Base-by-base conservation (phyloP, 2,797 vertebrate species). In the Vespertilio murinus region DNA sequence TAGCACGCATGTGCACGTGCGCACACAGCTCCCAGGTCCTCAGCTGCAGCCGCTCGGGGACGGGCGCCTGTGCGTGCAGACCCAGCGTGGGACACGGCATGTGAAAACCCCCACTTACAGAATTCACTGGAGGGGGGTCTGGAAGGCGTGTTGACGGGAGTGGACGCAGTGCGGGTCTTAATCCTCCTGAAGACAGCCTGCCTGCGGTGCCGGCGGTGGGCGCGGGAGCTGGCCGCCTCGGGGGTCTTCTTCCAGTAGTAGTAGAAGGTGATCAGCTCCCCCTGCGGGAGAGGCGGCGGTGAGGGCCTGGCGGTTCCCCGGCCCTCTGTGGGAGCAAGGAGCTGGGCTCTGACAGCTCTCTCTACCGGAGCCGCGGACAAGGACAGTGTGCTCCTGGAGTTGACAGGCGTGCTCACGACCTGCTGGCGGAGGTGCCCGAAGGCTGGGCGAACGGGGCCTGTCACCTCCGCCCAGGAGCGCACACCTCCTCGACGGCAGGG, bases 201-300 rank as follows among this genome's bases (percentile, higher is more conserved):
- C 47, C 99, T 98, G 52, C 99, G 99, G 97, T 99, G 99, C 97
- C 99, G 97, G 86, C 99, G 99, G 96, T 99, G 99, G 52, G 99
- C 99, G 94, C 99, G 98, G 91, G 99, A 99, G 97, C 99, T 99
- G 80, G 99, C 99, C 2, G 99, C 99, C 96, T 99, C 99, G 0
- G 99, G 99, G 9, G 99, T 99, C 98, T 99, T 99, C 98, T 99
- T 99, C 99, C 99, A 99, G 97, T 99, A 99, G 98, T 99, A 99
- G 96, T 99, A 99, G 98, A 99, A 99, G 87, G 99, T 99, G 96
- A 99, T 99, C 93, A 99, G 98, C 92, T 99, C 99, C 71, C 99
- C 99, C 99, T 99, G 98, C 81, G 97, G 97, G 30, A 95, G 90
- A 49, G 56, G 84, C 6, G 18, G 17, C 3, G 2, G 35, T 0